These are phyloP conservation scores for Melanostoma mellinum DNA, from an alignment of 2,888 invertebrate genomes.

Conservation along the genomic window DNA sequence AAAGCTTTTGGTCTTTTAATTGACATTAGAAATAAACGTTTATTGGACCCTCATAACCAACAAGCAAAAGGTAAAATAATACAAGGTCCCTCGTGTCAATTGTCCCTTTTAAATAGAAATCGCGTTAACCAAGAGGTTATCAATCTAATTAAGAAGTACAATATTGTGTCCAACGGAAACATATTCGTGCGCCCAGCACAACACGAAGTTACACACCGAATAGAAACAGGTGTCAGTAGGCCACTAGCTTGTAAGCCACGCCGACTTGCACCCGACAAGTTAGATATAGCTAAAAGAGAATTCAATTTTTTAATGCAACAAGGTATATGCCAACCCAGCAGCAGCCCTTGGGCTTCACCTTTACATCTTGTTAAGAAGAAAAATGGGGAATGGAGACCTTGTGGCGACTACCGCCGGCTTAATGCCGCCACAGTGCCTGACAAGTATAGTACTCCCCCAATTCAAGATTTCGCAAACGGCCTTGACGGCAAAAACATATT, in stretches of 20 bases:
- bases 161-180: slow-evolving; percentile 15
- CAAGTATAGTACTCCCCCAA: slow-evolving; percentile 76
- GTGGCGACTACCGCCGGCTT: slow-evolving; percentile 21
- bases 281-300: slow-evolving; percentile 6
- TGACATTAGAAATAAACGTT: slow-evolving; percentile 4
- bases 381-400: slow-evolving; percentile 28
- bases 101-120: not conserved
- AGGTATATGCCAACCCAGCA: slow-evolving; percentile 12
- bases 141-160: not conserved
- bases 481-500: slow-evolving; percentile 74
- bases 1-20: slow-evolving; percentile 1
- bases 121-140: not conserved
- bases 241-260: slow-evolving; percentile 2
- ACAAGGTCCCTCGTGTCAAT: not conserved
- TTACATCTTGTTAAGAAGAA: slow-evolving; percentile 27
- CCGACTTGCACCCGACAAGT: not conserved
- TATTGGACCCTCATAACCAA: not conserved
- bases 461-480: slow-evolving; percentile 54
- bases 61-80: not conserved
- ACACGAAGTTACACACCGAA: slow-evolving; percentile 6
- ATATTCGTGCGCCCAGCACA: not conserved
- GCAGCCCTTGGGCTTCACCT: slow-evolving; percentile 15
- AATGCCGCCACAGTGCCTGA: slow-evolving; percentile 74
- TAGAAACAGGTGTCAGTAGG: not conserved
- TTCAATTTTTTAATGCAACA: slow-evolving; percentile 19